phyloP scores from a whole-genome alignment of 2,113 vertebrate species.

The Vulpes lagopus region DNA sequence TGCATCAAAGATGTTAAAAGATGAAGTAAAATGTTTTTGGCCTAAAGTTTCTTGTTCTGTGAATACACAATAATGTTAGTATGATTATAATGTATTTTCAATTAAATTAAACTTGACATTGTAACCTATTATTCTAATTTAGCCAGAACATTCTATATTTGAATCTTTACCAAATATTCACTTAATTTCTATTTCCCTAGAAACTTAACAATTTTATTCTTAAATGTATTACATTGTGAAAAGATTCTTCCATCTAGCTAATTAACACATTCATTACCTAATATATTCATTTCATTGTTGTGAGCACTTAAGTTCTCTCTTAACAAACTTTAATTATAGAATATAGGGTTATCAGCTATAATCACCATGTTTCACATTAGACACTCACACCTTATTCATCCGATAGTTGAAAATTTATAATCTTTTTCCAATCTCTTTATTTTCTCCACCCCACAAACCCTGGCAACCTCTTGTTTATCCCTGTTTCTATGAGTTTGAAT shows the following conservation, averaged over 20 bases:
- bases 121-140: background rate
- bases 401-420: background rate
- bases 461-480: background rate
- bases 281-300: background rate
- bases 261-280: background rate
- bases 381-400: background rate
- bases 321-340: background rate
- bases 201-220: background rate
- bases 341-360: background rate
- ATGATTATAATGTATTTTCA: background rate
- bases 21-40: background rate
- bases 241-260: background rate
- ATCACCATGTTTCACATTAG: background rate
- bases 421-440: background rate
- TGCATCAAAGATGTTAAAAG: background rate
- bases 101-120: background rate
- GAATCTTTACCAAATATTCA: background rate
- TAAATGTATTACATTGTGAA: background rate
- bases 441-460: background rate
- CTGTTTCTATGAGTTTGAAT: background rate
- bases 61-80: background rate
- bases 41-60: background rate
- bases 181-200: background rate
- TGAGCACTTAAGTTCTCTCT: background rate
- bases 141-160: background rate